phyloP scores from a whole-genome alignment of 2,113 vertebrate species.

The Phasianus colchicus region DNA sequence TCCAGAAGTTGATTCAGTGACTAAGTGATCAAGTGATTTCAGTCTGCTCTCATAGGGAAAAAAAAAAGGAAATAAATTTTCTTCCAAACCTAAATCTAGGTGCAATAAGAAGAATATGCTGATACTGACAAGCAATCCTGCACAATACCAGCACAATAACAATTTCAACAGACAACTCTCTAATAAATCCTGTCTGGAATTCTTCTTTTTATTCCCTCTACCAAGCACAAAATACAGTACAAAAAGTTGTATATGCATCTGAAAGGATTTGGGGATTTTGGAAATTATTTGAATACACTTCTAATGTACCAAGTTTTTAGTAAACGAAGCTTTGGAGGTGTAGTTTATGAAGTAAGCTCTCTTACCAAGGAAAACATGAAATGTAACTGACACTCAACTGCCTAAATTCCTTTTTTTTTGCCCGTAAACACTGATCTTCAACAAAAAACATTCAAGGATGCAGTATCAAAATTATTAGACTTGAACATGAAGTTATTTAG shows the following conservation, averaged over 20 bases:
- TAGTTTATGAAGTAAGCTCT: neutral
- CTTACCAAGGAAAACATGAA: neutral
- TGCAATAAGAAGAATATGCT: neutral
- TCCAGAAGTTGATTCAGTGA: neutral
- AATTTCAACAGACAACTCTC: neutral
- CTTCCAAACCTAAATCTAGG: neutral
- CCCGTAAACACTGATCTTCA: neutral
- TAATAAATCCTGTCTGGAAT: neutral
- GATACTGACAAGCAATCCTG: neutral
- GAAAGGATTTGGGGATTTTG: neutral
- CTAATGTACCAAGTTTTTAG: neutral
- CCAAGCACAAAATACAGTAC: neutral
- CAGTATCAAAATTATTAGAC: neutral
- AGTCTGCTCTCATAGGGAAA: neutral
- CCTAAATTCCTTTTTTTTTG: neutral
- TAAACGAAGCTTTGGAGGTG: neutral
- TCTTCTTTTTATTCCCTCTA: neutral
- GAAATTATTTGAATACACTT: neutral
- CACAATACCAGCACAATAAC: neutral
- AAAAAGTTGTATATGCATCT: neutral
- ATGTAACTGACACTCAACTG: accelerated
- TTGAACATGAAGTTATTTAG: neutral
- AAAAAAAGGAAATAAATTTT: neutral
- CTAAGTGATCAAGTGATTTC: neutral
- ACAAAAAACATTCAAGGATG: neutral